Percentiles rank a stretch among this genome's conserved stretches.
phyloP scores from a whole-genome alignment of 2,797 vertebrate species.

The Hyperoplus lanceolatus region DNA sequence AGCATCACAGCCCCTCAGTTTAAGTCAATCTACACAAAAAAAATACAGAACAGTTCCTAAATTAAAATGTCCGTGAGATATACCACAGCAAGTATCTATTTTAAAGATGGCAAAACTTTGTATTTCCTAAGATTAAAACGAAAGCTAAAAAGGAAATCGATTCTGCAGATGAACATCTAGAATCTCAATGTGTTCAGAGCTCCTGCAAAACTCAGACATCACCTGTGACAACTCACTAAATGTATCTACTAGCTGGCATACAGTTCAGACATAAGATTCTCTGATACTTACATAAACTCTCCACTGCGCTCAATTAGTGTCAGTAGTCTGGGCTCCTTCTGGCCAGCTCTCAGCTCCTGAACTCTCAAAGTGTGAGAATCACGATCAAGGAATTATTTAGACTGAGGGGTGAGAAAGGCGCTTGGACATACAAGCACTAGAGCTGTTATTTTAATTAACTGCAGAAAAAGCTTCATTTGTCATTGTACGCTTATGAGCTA shows the following conservation, averaged over 20 bases:
- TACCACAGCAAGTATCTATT: neutral
- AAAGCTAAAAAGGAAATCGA: neutral
- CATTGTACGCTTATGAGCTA: neutral
- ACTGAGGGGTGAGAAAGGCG: slow-evolving; percentile 41
- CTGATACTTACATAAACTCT: slow-evolving; percentile 87
- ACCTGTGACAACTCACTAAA: neutral
- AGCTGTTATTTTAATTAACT: neutral
- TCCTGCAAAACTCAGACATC: neutral
- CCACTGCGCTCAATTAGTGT: slow-evolving; percentile 85
- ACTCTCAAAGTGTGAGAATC: slow-evolving; percentile 85
- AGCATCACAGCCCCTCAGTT: neutral
- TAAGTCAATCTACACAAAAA: neutral
- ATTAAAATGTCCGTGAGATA: neutral
- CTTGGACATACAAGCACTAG: slow-evolving; percentile 36
- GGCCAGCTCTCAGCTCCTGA: slow-evolving; percentile 83
- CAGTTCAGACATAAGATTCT: slow-evolving; percentile 22
- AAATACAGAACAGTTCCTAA: neutral
- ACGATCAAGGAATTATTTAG: slow-evolving; percentile 83
- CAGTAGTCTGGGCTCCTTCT: slow-evolving; percentile 86
- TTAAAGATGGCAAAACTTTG: neutral
- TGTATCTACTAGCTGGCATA: slow-evolving; percentile 15
- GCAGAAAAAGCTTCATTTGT: neutral
- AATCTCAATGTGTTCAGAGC: neutral
- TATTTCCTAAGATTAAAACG: neutral
- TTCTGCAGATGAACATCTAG: neutral